Evolutionary conservation across 2,113 vertebrate genomes (phyloP), one percentile per base, ranked within the genome.

Genomic region (Bettongia penicillata): DNA sequence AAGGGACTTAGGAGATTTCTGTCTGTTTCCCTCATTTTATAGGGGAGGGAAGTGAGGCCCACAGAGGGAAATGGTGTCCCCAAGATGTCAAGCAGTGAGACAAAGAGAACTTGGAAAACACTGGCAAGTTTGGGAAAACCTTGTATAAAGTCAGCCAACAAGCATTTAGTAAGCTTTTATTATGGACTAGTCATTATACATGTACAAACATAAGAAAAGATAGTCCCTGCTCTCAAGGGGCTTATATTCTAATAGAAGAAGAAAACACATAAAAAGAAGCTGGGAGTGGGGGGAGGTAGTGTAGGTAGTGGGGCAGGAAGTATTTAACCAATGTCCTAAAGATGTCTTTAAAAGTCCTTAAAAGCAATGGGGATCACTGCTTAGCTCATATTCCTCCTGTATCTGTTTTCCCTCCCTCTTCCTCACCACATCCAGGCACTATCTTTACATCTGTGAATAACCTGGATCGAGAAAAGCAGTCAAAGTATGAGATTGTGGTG

Each of bases 381-480:
- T 23, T 43, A 43, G 8, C 19, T 84, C n/a, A 22, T n/a, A 84
- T 43, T 84, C 19, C n/a, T 84, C 68, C 9, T 19, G n/a, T 1
- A 43, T 7, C 68, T 84, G 43, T 84, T 43, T 23, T 7, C 19
- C 19, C n/a, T 93, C n/a, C 53, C 93, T 23, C 90, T 61, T 50
- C 49, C 28, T 51, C 47, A 43, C 93, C 97, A 97, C 96, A 94
- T 95, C 47, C 97, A 99, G 99, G 99, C 96, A 77, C 97, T 90
- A 99, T 99, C 97, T 98, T 22, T 48, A 99, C 99, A 51, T 97
- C 96, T n/a, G 98, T 68, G 19, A 97, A 97, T 53, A 97, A 97
- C 93, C 98, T 99, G 98, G 99, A 99, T 97, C 99, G 99, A 95
- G 99, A 99, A 96, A 97, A 2, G 10, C 97, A 98, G 91, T 98